These are phyloP conservation scores for Antechinus flavipes DNA, from an alignment of 2,113 vertebrate genomes.

Conservation along the genomic window DNA sequence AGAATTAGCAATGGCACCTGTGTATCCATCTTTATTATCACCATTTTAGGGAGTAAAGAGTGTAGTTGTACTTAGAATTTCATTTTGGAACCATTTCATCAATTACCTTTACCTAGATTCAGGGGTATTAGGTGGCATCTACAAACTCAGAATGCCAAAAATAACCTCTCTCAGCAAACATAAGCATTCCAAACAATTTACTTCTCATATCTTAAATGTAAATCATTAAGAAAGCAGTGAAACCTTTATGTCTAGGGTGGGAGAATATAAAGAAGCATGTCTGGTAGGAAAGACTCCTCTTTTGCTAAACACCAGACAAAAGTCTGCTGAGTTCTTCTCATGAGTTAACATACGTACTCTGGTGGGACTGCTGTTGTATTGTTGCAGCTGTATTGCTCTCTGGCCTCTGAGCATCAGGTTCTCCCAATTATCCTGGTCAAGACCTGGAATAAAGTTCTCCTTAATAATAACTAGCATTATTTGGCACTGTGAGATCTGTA, in stretches of 20 bases:
- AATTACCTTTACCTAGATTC: background rate
- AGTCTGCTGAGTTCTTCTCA: background rate
- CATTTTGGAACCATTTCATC: background rate
- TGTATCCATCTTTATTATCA: background rate
- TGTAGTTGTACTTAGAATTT: background rate
- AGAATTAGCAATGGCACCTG: background rate
- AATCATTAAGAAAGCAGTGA: background rate
- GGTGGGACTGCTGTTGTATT: background rate
- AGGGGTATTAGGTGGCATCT: background rate
- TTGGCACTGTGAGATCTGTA: background rate
- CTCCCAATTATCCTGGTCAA: background rate
- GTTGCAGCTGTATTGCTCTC: background rate
- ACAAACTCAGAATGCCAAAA: background rate
- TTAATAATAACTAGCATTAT: background rate
- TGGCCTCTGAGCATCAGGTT: background rate
- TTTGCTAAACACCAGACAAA: background rate
- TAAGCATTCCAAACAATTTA: background rate
- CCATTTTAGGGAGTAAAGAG: background rate
- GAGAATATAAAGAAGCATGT: background rate
- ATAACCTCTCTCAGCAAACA: background rate
- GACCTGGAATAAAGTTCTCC: background rate
- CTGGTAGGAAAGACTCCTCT: background rate
- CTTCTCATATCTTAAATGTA: background rate
- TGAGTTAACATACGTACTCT: background rate
- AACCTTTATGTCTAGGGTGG: background rate